phyloP scores from a whole-genome alignment of 2,113 vertebrate species.

The Burhinus oedicnemus region DNA sequence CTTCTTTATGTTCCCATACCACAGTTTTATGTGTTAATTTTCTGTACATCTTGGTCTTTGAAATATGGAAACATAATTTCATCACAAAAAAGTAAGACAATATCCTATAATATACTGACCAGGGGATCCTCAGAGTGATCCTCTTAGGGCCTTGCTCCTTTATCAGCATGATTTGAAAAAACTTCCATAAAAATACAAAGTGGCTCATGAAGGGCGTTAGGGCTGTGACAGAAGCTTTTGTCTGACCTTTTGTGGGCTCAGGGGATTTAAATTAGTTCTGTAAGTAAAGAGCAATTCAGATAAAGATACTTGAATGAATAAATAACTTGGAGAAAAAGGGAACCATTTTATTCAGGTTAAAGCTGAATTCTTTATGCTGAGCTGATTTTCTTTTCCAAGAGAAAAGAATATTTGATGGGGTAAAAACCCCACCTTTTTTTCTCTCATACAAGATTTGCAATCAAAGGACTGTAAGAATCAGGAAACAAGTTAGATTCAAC shows the following conservation, averaged over 20 bases:
- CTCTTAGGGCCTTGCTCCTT: neutral
- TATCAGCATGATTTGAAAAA: neutral
- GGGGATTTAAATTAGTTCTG: constrained; percentile 13
- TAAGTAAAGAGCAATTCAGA: constrained; percentile 29
- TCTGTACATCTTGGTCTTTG: neutral
- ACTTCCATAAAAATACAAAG: neutral
- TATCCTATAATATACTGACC: neutral
- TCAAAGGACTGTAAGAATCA: neutral
- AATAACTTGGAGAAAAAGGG: neutral
- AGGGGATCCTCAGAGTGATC: neutral
- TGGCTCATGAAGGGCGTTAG: neutral
- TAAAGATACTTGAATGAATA: neutral
- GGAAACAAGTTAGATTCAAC: neutral
- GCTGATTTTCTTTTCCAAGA: neutral
- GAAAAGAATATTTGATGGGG: neutral
- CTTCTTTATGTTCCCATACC: neutral
- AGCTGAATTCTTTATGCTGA: neutral
- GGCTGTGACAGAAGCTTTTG: neutral
- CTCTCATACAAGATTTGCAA: neutral
- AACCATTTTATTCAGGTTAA: neutral
- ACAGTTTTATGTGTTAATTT: neutral
- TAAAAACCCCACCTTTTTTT: neutral
- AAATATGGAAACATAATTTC: neutral
- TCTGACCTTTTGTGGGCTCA: neutral
- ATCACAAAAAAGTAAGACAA: neutral